These are phyloP conservation scores for Microcebus ravelobensis DNA, from an alignment of 2,113 vertebrate species.

Conservation along the genomic window DNA sequence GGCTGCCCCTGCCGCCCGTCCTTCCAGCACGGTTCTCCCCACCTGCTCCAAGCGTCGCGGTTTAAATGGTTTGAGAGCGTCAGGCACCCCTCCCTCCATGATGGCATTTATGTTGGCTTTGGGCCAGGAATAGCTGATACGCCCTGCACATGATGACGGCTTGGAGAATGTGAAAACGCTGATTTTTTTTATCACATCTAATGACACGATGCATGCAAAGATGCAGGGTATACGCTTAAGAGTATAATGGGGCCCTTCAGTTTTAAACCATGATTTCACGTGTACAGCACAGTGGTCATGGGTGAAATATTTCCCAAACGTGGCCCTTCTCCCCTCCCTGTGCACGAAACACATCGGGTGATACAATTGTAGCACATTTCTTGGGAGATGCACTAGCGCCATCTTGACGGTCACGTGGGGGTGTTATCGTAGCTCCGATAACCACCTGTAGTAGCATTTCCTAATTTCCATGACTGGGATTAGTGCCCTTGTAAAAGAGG, in stretches of 20 bases:
- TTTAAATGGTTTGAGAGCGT: background rate
- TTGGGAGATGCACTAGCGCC: background rate
- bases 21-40: background rate
- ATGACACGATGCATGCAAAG: background rate
- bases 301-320: background rate
- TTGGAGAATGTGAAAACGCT: background rate
- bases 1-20: fast-evolving
- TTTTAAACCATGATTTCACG: background rate
- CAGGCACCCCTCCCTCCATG: fast-evolving
- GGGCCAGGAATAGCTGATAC: background rate
- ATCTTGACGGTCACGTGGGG: background rate
- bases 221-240: fast-evolving
- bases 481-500: no score
- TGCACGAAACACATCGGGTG: background rate
- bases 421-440: no score
- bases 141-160: background rate
- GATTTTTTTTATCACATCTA: background rate
- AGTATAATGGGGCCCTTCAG: background rate
- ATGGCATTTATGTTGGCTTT: fast-evolving
- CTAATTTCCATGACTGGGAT: no score
- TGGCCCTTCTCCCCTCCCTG: background rate
- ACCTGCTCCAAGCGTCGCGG: fast-evolving
- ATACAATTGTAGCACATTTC: background rate
- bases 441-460: fast-evolving
- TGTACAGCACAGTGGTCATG: background rate